Conservation (phyloP, 2,797 vertebrate genomes). For the Adrianichthys oophorus region DNA sequence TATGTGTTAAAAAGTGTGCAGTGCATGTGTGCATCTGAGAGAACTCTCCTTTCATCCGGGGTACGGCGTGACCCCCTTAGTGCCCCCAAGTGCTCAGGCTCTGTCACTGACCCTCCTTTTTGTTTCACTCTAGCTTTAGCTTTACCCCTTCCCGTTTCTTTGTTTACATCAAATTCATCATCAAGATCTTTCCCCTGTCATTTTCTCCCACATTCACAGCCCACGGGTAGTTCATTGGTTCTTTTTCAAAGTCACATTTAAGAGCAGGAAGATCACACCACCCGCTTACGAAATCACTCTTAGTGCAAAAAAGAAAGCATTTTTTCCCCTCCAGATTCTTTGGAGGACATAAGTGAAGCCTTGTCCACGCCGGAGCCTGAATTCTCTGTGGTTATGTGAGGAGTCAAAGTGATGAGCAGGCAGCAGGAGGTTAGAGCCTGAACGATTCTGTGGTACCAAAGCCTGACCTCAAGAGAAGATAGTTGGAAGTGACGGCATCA, state of each 20-base stretch:
- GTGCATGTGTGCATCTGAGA: conserved; percentile 58
- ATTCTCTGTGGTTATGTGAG: conserved; percentile 61
- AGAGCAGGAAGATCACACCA: conserved; percentile 76
- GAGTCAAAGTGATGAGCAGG: conserved; percentile 59
- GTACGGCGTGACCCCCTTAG: conserved; percentile 64
- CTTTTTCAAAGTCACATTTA: conserved; percentile 79
- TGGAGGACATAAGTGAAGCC: conserved; percentile 46
- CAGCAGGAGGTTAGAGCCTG: conserved; percentile 59
- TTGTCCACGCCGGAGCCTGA: conserved; percentile 51
- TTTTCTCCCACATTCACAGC: conserved; percentile 73
- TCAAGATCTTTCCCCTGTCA: conserved; percentile 58
- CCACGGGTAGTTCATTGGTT: conserved; percentile 76
- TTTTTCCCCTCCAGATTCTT: neutral
- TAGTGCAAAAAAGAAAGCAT: conserved; percentile 59
- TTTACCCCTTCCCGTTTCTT: conserved; percentile 44
- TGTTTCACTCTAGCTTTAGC: conserved; percentile 48
- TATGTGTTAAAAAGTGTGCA: conserved; percentile 50
- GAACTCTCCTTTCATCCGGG: conserved; percentile 36
- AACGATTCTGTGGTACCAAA: conserved; percentile 69
- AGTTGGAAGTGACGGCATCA: conserved; percentile 76
- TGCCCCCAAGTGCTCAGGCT: conserved; percentile 77
- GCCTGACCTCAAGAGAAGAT: conserved; percentile 71
- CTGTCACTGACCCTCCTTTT: conserved; percentile 62
- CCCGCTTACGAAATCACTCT: conserved; percentile 75
- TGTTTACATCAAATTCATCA: conserved; percentile 76